Conservation (phyloP, 2,113 vertebrate species). For the human region DNA sequence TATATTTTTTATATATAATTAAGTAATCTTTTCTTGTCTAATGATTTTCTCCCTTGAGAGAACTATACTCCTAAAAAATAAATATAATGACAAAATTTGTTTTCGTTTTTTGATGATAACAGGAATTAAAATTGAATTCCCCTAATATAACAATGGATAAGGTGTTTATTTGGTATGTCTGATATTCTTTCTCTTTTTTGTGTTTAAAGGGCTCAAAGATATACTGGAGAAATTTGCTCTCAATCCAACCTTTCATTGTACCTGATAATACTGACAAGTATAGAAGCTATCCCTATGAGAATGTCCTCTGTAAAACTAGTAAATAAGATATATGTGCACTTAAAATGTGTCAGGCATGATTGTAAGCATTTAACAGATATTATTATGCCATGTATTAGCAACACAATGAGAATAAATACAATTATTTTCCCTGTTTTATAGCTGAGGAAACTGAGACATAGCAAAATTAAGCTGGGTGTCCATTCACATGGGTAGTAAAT, state of each 20-base stretch:
- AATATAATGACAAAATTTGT: neutral
- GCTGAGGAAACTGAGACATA: neutral
- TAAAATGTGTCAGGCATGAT: neutral
- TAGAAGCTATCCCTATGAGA: accelerated
- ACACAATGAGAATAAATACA: neutral
- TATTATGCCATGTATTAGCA: neutral
- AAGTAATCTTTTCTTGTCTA: neutral
- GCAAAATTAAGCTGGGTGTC: neutral
- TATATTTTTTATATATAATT: neutral
- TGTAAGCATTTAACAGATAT: accelerated
- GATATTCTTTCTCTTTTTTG: accelerated
- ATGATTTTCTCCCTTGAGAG: neutral
- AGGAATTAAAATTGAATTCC: accelerated
- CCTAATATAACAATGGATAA: accelerated
- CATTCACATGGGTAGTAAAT: no score
- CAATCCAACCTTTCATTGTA: neutral
- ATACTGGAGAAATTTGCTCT: neutral
- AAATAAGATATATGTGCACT: neutral
- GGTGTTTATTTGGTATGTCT: accelerated
- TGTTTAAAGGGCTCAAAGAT: neutral
- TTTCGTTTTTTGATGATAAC: neutral
- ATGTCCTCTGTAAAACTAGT: neutral
- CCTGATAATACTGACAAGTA: neutral
- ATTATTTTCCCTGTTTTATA: accelerated
- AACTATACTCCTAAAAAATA: neutral